Evolutionary conservation across 1,140 invertebrate species (phyloP), one percentile per base, ranked within the genome.

Genomic region (Magallana gigas): DNA sequence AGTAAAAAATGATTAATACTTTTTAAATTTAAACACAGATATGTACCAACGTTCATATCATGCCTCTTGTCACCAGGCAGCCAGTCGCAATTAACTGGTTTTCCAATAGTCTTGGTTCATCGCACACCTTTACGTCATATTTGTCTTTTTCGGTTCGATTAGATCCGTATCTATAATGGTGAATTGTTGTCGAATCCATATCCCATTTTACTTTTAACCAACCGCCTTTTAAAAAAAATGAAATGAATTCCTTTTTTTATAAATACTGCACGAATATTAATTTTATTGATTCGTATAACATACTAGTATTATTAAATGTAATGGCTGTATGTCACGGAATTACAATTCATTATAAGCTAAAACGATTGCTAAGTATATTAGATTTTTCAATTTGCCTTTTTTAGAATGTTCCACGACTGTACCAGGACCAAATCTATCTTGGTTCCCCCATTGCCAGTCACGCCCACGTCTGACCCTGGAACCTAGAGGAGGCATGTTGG

Each of bases 371-470:
- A 1, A 7, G 23, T 23, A 23, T 6, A 80, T 8, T 5, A 48
- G 36, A 48, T 48, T 48, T 48, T 48, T 48, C 36, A 48, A 23
- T 23, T 16, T 57, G 57, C 81, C 81, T 57, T n/a, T 83, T 29
- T 58, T 57, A 12, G 57, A 83, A 23, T 88, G 84, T 59, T 85
- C 87, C 14, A 88, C 83, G 0, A 88, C 68, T 12, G 88, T 89
- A 16, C 88, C 88, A 56, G 85, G 57, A 29, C 85, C 83, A 62
- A 57, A 57, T 8, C 58, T 62, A 84, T 89, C 88, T 18, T 87
- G 85, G 18, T 89, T 81, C 18, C 80, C 85, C 88, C 88, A 89
- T n/a, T 56, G 48, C 88, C 88, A 89, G 59, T 84, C 83, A 14
- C 16, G 82, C 29, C 88, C 88, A 8, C 88, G 58, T 59, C 82